Evolutionary conservation across 2,113 vertebrate species (phyloP).

Genomic region (Camelus dromedarius): DNA sequence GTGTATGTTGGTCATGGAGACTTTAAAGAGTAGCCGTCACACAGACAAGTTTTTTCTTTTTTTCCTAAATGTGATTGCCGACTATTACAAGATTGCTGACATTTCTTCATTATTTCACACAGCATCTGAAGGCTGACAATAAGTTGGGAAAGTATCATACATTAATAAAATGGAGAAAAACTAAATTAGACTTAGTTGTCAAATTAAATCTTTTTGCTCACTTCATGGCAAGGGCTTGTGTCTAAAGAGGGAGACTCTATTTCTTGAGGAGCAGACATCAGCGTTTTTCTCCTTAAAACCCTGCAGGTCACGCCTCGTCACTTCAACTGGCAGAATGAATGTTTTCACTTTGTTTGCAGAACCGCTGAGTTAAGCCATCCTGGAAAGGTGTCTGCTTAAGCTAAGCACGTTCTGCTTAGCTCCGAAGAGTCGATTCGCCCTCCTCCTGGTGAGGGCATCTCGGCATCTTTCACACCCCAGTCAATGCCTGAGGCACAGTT

Average conservation of each 20-base stretch:
- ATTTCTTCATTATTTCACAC: background rate
- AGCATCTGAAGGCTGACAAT: background rate
- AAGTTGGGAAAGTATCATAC: background rate
- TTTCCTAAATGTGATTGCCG: background rate
- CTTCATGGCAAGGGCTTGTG: background rate
- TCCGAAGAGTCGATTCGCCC: background rate
- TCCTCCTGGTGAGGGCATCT: background rate
- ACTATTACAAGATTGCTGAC: background rate
- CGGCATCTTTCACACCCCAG: background rate
- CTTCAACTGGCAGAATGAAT: background rate
- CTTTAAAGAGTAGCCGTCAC: background rate
- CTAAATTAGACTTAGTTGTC: background rate
- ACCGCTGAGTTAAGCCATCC: background rate
- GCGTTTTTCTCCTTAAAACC: background rate
- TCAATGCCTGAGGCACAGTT: background rate
- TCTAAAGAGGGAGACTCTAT: background rate
- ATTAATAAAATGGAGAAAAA: background rate
- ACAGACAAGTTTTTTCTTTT: background rate
- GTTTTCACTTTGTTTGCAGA: constrained; percentile 29
- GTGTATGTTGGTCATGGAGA: background rate
- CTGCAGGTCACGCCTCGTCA: background rate
- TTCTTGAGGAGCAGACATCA: background rate
- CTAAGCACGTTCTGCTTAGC: background rate
- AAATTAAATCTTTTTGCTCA: background rate
- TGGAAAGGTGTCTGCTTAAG: background rate